Evolutionary conservation across 2,113 vertebrate species (phyloP).

Genomic region (Poeciliopsis prolifica): DNA sequence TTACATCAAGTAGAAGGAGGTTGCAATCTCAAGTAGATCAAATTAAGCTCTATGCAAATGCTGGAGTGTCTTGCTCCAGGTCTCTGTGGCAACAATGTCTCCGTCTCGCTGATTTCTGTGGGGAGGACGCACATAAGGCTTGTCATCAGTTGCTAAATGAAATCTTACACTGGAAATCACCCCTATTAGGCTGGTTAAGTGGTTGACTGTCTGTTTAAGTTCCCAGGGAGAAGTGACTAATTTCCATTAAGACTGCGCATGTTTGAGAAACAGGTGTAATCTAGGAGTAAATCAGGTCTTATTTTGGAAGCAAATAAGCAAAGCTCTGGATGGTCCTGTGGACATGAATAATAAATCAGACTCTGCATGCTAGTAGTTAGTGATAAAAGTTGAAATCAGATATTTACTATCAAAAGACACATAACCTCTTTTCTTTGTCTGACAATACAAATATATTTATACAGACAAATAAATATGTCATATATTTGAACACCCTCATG

Average conservation of each 20-base stretch:
- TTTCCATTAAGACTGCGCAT: slow-evolving; percentile 25
- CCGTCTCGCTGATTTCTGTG: slow-evolving; percentile 57
- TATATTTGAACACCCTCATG: too few species aligned
- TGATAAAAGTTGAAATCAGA: not conserved
- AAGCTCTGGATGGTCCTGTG: not conserved
- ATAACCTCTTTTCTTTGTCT: not conserved
- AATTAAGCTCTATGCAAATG: slow-evolving; percentile 82
- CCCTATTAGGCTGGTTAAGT: slow-evolving; percentile 73
- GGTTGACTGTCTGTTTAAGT: slow-evolving; percentile 67
- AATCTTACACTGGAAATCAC: slow-evolving; percentile 75
- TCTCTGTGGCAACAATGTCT: slow-evolving; percentile 71
- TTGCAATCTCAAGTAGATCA: slow-evolving; percentile 84
- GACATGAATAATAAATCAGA: not conserved
- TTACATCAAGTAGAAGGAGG: slow-evolving; percentile 84
- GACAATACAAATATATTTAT: too few species aligned
- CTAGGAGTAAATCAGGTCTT: slow-evolving; percentile 8
- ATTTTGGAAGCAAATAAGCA: not conserved
- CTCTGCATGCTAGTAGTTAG: not conserved
- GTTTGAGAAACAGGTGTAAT: not conserved
- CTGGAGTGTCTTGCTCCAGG: slow-evolving; percentile 70
- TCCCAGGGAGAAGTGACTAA: slow-evolving; percentile 75
- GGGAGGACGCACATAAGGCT: slow-evolving; percentile 53
- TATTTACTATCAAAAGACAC: not conserved
- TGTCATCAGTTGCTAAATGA: slow-evolving; percentile 73
- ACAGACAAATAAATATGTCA: too few species aligned